Base-by-base conservation (phyloP, 1,140 invertebrate genomes). In the Diachasma alloeum region DNA sequence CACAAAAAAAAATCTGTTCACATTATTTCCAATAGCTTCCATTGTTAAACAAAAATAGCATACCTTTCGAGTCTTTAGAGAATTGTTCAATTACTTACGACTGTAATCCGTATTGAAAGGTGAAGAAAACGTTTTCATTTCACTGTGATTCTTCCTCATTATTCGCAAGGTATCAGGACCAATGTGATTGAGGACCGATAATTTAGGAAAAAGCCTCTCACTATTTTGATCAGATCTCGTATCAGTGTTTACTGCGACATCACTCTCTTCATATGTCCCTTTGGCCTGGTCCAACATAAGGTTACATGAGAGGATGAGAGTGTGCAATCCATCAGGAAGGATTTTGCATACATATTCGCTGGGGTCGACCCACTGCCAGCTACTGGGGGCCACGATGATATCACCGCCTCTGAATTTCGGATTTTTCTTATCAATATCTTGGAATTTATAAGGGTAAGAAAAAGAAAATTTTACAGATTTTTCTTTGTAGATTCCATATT, bases 281-380 rank as follows among this genome's bases (percentile, higher is more conserved):
- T 80, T 84, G 0, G 79, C 24, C 0, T 84, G 81, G 26, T 86
- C 85, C 85, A 83, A 87, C 76, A 83, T 81, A 37, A 79, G 76
- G 11, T 37, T 80, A n/a, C 79, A 81, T 1, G 83, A 81, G 39
- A 87, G 68, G 53, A 90, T 84, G 4, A 87, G 68, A 0, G 80
- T 88, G 67, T 90, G 88, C 70, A 84, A 76, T 26, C 82, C 82
- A 67, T 90, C 87, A 4, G 87, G 77, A 39, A 87, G 81, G 4
- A 75, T 83, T 79, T 89, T 85, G 17, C 82, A 84, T 39, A 89
- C 76, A 37, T 88, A 90, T 19, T 90, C 88, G 53, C 80, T 83
- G 1, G 85, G 86, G 80, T 90, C 88, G 0, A 84, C 83, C 86
- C 84, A 88, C 59, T 83, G 84, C 88, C 88, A 90, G 59, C 84